These are phyloP conservation scores for Coccyzus lansbergi DNA, from an alignment of 2,797 vertebrate genomes.

Conservation along the genomic window DNA sequence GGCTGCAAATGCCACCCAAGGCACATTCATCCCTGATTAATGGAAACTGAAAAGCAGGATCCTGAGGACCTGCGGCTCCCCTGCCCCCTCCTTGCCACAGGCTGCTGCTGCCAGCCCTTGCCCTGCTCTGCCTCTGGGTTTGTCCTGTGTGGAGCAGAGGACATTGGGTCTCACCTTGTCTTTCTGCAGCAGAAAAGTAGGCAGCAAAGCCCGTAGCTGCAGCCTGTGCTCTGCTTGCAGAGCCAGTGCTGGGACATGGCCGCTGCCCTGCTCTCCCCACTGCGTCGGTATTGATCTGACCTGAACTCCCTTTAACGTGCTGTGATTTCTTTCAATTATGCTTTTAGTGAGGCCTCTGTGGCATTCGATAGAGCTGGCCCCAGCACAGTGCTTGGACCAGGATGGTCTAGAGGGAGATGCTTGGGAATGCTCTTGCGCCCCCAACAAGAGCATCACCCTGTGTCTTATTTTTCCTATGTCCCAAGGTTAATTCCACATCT, in stretches of 20 bases:
- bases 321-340: constrained; percentile 61
- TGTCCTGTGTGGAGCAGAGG: background rate
- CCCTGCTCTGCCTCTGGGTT: accelerated
- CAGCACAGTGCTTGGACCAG: background rate
- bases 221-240: background rate
- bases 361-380: background rate
- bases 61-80: background rate
- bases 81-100: background rate
- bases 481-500: background rate
- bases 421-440: background rate
- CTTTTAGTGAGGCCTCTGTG: background rate
- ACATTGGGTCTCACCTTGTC: background rate
- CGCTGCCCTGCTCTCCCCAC: background rate
- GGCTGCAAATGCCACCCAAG: background rate
- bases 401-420: background rate
- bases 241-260: background rate
- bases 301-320: constrained; percentile 26
- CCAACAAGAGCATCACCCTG: accelerated
- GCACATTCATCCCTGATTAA: background rate
- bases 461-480: background rate
- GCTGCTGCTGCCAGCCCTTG: background rate
- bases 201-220: accelerated
- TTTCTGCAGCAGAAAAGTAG: accelerated
- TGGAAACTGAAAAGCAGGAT: constrained; percentile 30
- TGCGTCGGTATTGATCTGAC: background rate